Conservation (phyloP, 1,140 invertebrate species). For the Calephelis virginiensis region DNA sequence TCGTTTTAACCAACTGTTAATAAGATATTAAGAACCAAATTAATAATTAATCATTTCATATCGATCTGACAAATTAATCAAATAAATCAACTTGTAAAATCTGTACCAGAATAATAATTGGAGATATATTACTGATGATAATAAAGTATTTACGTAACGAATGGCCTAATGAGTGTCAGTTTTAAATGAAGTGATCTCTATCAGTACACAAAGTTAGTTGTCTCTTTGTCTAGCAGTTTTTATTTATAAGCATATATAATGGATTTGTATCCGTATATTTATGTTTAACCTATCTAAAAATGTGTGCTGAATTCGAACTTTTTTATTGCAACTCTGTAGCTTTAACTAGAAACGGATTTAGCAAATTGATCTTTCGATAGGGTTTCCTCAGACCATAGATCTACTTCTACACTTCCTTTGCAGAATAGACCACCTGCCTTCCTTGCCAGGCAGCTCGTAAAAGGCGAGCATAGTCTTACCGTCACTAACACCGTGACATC, state of each 20-base stretch:
- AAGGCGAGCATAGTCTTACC: too few species aligned
- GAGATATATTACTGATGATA: slow-evolving; percentile 56
- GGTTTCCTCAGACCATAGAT: too few species aligned
- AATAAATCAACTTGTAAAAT: slow-evolving; percentile 13
- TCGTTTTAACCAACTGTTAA: too few species aligned
- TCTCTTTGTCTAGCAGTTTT: slow-evolving; percentile 18
- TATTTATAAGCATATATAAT: neutral
- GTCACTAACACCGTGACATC: too few species aligned
- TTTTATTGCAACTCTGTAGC: too few species aligned
- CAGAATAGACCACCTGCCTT: too few species aligned
- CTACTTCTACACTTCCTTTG: too few species aligned
- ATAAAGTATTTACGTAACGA: slow-evolving; percentile 49
- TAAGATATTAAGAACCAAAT: neutral
- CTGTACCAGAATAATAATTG: neutral
- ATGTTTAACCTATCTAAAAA: neutral
- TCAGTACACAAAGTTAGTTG: slow-evolving; percentile 4
- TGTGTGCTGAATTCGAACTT: neutral
- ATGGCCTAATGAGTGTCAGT: slow-evolving; percentile 69
- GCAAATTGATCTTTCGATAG: too few species aligned
- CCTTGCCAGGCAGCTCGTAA: too few species aligned
- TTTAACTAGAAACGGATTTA: too few species aligned
- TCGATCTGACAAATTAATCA: neutral
- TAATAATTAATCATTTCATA: neutral
- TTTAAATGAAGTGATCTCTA: slow-evolving; percentile 47
- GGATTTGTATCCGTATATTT: neutral